phyloP scores from a whole-genome alignment of 1,140 invertebrate genomes.

The Carposina sasakii region DNA sequence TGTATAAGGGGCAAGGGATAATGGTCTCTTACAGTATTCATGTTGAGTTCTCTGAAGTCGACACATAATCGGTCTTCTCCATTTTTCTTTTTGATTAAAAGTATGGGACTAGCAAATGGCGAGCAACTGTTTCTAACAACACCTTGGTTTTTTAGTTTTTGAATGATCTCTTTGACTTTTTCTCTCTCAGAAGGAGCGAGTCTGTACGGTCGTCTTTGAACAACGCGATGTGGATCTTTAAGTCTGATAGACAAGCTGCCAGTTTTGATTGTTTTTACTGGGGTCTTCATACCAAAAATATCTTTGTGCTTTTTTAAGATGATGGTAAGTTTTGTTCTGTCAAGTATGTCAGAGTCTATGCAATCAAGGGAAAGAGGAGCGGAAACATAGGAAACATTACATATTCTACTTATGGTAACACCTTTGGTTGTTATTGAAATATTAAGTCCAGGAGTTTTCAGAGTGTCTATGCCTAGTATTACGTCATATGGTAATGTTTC shows the following conservation, averaged over 20 bases:
- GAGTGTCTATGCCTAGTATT: neutral
- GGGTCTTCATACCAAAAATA: neutral
- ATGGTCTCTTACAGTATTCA: conserved; percentile 15
- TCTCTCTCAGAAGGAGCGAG: conserved; percentile 21
- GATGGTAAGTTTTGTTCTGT: neutral
- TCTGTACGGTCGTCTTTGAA: conserved; percentile 31
- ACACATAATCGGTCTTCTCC: conserved; percentile 24
- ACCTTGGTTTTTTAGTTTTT: conserved; percentile 8
- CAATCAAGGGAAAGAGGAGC: neutral
- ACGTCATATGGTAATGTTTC: neutral
- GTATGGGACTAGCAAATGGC: conserved; percentile 21
- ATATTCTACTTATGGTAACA: neutral
- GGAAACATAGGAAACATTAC: neutral
- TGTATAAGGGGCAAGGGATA: conserved; percentile 37
- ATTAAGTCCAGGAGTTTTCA: neutral
- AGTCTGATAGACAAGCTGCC: conserved; percentile 14
- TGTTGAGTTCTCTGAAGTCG: conserved; percentile 27
- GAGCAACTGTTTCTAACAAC: conserved; percentile 20
- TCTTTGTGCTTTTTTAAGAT: neutral
- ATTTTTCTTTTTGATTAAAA: conserved; percentile 31
- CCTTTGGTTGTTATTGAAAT: neutral
- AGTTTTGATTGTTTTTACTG: neutral
- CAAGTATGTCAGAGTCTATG: neutral
- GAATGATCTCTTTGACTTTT: conserved; percentile 9
- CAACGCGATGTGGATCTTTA: conserved; percentile 15